Base-by-base conservation (phyloP, 23 tunicate genomes). In the Trididemnum nubilum region DNA sequence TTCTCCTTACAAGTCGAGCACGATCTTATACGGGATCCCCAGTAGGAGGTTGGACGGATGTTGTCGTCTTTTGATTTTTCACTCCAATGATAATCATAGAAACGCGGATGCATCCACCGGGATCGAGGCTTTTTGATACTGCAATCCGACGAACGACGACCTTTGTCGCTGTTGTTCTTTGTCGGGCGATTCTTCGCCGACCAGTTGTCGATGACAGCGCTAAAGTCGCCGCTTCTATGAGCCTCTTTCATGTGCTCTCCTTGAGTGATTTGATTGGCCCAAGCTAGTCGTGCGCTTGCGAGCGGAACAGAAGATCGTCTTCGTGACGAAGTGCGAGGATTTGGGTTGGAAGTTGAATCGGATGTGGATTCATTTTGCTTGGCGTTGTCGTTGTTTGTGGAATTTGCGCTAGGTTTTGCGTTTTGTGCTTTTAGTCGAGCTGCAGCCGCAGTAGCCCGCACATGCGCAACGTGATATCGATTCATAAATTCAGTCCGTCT, bases 21-120 rank as follows among this genome's bases (percentile, higher is more conserved):
- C 5, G 82, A 32, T 65, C 64, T 32, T 1, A 69, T 29, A 4
- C 66, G 36, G 4, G 59, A 29, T 2, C 35, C 35, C 52, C 66
- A 64, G 24, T 36, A 50, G 22, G 37, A 21, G 19, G 61, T n/a
- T 1, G 71, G 21, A 2, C 51, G 65, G 1, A 23, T 25, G 31
- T 77, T 85, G 33, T 85, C 88, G 52, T 85, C 88, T 57, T 85
- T 76, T 18, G 44, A 27, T 65, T 82, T 76, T 40, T 85, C 88
- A 69, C 88, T 85, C 77, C 77, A 85, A 9, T 76, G 40, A 65
- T 85, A 85, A 31, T 60, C 78, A 50, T 82, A 82, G 33, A 52
- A 52, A 2, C 81, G 35, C 66, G 61, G 60, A 2, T 35, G 76
- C 25, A 34, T 52, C 5, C 58, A 31, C 2, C 86, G 86, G 49